Base-by-base conservation (phyloP, 2,113 vertebrate species). In the Chloropsis cyanopogon region DNA sequence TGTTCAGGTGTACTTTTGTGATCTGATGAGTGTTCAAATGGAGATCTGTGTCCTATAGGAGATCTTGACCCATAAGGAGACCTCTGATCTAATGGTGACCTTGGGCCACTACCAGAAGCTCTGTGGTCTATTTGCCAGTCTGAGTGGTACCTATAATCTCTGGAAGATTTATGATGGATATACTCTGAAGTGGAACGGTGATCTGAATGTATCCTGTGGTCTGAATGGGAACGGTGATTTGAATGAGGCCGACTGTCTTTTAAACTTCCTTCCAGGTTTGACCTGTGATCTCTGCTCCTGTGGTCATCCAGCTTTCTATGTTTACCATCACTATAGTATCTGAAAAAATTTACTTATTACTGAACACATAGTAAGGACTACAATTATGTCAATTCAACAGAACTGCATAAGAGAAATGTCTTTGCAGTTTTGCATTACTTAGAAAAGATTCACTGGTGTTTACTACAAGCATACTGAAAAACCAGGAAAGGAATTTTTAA, bases 1-100 rank as follows among this genome's bases (percentile, higher is more conserved):
- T 99, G 99, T 97, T 99, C 99, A 10, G 99, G 99, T 70, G 99
- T 99, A 98, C 98, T 99, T 98, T 98, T 99, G 98, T 99, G 99
- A 98, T 99, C 99, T 35, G 98, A 96, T 47, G 98, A 99, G 93
- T 99, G 99, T 96, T 99, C 99, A 92, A 99, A 99, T 13, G 99
- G 99, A 66, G 99, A 99, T 93, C 98, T 98, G 96, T 98, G 98
- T 31, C 98, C 98, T 84, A 99, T 54, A 3, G 99, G 98, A 24
- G 99, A 99, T 86, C 98, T 98, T 41, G 98, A 98, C 90, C 99
- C 99, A 68, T 99, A 99, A 15, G 99, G 98, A 44, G 99, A 99
- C 82, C 99, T 98, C 94, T 99, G 99, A 97, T 98, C 99, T 86
- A 99, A 96, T 37, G 99, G 99, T 19, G 99, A 99, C 91, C 98